These are phyloP conservation scores for Mico argentatus DNA, from an alignment of 2,797 vertebrate genomes.

Conservation along the genomic window DNA sequence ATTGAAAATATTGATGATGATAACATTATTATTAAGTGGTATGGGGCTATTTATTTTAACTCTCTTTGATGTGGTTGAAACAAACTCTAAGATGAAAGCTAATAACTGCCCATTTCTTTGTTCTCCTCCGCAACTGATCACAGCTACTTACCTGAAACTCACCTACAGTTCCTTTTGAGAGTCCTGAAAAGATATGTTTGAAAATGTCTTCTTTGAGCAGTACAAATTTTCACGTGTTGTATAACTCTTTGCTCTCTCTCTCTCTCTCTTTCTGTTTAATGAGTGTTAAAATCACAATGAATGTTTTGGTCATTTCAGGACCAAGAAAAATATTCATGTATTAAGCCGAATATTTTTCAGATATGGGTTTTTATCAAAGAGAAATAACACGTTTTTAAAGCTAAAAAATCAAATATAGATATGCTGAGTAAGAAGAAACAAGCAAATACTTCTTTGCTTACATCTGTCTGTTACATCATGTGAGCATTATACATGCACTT, in stretches of 20 bases:
- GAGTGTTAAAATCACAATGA: not conserved
- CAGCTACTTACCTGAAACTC: not conserved
- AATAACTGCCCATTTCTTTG: not conserved
- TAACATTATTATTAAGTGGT: slow-evolving; percentile 44
- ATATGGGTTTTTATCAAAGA: slow-evolving; percentile 12
- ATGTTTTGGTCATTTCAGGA: slow-evolving; percentile 41
- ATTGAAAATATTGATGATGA: slow-evolving; percentile 29
- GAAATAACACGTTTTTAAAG: not conserved
- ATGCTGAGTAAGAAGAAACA: not conserved
- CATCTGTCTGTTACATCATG: slow-evolving; percentile 17
- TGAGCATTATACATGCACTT: not conserved
- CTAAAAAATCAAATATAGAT: not conserved
- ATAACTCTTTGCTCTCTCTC: not conserved
- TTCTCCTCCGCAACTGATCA: slow-evolving; percentile 25
- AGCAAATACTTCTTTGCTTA: slow-evolving; percentile 28
- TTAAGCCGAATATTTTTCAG: slow-evolving; percentile 50
- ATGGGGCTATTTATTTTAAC: slow-evolving; percentile 26
- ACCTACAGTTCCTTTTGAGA: not conserved
- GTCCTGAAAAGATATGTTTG: not conserved
- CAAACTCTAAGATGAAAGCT: slow-evolving; percentile 42
- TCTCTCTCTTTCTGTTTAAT: not conserved
- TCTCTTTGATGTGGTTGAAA: slow-evolving; percentile 63
- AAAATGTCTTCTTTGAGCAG: slow-evolving; percentile 18
- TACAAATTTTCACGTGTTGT: not conserved
- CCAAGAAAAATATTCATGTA: not conserved